phyloP scores from a whole-genome alignment of 2,888 invertebrate genomes.

The Calameuta filiformis region DNA sequence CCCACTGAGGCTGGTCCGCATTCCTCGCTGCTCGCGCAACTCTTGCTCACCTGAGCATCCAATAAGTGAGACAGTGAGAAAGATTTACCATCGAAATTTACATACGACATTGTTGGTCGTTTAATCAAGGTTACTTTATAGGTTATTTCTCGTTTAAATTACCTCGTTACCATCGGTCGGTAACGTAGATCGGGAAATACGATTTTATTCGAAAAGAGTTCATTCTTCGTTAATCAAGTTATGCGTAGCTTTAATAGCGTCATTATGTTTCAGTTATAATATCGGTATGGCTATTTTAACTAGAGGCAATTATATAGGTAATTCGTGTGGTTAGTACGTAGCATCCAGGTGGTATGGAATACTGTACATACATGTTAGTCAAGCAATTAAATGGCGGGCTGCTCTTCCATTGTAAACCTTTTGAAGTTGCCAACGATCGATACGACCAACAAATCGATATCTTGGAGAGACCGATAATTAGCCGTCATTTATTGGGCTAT shows the following conservation, averaged over 20 bases:
- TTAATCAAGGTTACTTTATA: neutral
- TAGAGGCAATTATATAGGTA: neutral
- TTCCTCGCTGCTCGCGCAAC: slow-evolving; percentile 72
- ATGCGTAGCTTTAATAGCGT: neutral
- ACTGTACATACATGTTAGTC: neutral
- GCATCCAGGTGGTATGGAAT: neutral
- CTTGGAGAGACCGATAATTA: neutral
- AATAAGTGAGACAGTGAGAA: neutral
- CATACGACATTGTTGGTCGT: neutral
- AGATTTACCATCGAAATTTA: neutral
- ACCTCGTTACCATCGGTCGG: neutral
- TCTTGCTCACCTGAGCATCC: slow-evolving; percentile 69
- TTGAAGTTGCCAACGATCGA: neutral
- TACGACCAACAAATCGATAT: neutral
- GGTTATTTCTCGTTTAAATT: neutral
- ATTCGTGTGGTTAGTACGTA: neutral
- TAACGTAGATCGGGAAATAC: neutral
- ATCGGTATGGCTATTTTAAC: neutral
- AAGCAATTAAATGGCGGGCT: neutral
- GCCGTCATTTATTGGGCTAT: neutral
- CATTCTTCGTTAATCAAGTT: neutral
- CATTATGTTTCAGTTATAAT: neutral
- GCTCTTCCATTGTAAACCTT: neutral
- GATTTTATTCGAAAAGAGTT: neutral
- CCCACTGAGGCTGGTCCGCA: slow-evolving; percentile 72